Percentiles rank a stretch among this genome's conserved stretches.
These are phyloP conservation scores for Mechanitis messenoides DNA, from an alignment of 2,888 invertebrate species.

Conservation along the genomic window DNA sequence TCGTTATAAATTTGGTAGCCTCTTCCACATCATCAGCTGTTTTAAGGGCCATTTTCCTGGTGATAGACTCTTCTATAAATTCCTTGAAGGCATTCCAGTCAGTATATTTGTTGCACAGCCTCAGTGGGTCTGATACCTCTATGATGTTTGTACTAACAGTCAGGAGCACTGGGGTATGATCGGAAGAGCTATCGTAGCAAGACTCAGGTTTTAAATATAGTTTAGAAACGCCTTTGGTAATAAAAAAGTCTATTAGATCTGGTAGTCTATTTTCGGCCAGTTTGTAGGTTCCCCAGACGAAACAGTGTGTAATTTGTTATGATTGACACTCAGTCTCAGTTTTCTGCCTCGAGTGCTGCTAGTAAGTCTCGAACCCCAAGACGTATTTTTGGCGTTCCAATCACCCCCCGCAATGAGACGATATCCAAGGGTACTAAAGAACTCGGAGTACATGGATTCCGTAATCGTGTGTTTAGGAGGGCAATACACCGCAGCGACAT, in stretches of 20 bases:
- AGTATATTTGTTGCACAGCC: too few relatives aligned
- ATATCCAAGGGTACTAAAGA: constrained; percentile 16
- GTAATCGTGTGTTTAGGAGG: constrained; percentile 20
- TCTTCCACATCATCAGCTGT: neutral
- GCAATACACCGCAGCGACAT: constrained; percentile 15
- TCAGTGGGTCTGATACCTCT: too few relatives aligned
- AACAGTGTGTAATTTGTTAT: constrained; percentile 9
- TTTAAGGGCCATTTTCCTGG: neutral
- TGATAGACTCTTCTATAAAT: too few relatives aligned
- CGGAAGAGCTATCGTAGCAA: constrained; percentile 22
- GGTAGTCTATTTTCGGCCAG: constrained; percentile 28
- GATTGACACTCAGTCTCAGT: constrained; percentile 11
- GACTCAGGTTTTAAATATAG: constrained; percentile 13
- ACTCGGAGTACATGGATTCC: constrained; percentile 4
- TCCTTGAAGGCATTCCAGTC: too few relatives aligned
- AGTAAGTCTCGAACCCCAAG: constrained; percentile 24
- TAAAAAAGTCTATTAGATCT: constrained; percentile 31
- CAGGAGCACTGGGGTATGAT: constrained; percentile 16
- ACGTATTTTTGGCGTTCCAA: constrained; percentile 29
- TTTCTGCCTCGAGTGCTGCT: constrained; percentile 21
- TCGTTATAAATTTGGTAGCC: neutral
- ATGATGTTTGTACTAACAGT: neutral
- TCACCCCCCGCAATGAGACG: constrained; percentile 25
- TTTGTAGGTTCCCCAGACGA: constrained; percentile 28
- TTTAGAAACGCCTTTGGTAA: constrained; percentile 12